phyloP scores from a whole-genome alignment of 2,113 vertebrate species.

The Empidonax alnorum region DNA sequence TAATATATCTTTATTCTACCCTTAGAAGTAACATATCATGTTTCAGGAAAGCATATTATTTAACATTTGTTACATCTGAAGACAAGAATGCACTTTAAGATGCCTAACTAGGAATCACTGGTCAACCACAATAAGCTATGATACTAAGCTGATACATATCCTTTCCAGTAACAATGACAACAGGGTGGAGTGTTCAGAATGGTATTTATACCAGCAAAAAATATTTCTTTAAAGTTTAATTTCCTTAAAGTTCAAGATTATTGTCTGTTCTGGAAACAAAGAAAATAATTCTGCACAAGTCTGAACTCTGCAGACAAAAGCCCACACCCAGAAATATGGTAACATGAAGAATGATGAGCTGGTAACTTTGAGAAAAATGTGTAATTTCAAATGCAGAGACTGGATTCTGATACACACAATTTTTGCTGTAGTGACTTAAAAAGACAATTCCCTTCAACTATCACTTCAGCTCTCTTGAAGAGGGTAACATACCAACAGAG shows the following conservation, averaged over 20 bases:
- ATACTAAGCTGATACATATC: background rate
- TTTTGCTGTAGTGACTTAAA: background rate
- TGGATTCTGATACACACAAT: background rate
- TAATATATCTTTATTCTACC: background rate
- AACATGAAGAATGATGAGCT: background rate
- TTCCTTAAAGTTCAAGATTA: conserved; percentile 12
- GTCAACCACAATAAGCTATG: conserved; percentile 1
- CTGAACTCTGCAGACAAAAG: background rate
- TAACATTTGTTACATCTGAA: conserved; percentile 23
- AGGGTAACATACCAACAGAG: background rate
- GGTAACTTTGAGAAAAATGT: background rate
- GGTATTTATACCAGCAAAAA: conserved; percentile 24
- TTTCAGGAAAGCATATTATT: conserved; percentile 6
- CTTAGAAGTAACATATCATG: background rate
- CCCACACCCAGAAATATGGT: background rate
- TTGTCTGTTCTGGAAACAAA: conserved; percentile 1
- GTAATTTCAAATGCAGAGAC: background rate
- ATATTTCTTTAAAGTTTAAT: conserved; percentile 6
- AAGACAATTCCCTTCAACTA: background rate
- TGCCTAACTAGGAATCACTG: conserved; percentile 16
- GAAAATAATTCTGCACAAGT: conserved; percentile 7
- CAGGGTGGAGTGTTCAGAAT: conserved; percentile 16
- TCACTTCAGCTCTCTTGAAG: background rate
- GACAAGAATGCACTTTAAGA: conserved; percentile 28
- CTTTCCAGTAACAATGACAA: conserved; percentile 35